Evolutionary conservation across 2,113 vertebrate genomes (phyloP), one percentile per base, ranked within the genome.

Genomic region (Anolis carolinensis): DNA sequence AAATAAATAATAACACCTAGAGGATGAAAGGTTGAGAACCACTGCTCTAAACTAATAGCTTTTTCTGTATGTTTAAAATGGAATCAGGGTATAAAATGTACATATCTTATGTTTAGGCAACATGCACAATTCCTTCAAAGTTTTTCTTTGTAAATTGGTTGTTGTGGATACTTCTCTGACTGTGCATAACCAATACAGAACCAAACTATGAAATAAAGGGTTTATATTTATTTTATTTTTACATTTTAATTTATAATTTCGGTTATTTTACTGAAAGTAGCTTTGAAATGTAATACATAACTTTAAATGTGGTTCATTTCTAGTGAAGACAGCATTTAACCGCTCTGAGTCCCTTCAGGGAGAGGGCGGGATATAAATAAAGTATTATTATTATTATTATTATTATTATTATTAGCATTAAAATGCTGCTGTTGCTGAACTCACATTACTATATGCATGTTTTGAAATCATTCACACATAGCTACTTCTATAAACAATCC

Each of bases 391-490:
- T n/a, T n/a, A n/a, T n/a, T n/a, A n/a, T n/a, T n/a, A n/a, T n/a
- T n/a, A n/a, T n/a, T n/a, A n/a, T n/a, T 59, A 88, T n/a, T 52
- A 70, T 36, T 83, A 70, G 7, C 81, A 2, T 80, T 86, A 16
- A 91, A 20, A 83, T 72, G 1, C 16, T 62, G 7, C 36, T 83
- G 10, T 30, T 90, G 44, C 50, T 87, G 39, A 50, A 82, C 13
- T 59, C 48, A 52, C 7, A 52, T 79, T 7, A 77, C 67, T 27
- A 32, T n/a, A 32, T 6, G 1, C 21, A 25, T 50, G 1, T 89
- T 89, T 50, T 50, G 30, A 84, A 79, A 82, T 34, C 70, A 23
- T 52, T 63, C 44, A 86, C 52, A 84, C 85, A 84, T 48, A 81
- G 30, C 27, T 80, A 71, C 21, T 71, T 73, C 7, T 34, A 77